Evolutionary conservation across 1,140 invertebrate genomes (phyloP).

Genomic region (Coptotermes formosanus): DNA sequence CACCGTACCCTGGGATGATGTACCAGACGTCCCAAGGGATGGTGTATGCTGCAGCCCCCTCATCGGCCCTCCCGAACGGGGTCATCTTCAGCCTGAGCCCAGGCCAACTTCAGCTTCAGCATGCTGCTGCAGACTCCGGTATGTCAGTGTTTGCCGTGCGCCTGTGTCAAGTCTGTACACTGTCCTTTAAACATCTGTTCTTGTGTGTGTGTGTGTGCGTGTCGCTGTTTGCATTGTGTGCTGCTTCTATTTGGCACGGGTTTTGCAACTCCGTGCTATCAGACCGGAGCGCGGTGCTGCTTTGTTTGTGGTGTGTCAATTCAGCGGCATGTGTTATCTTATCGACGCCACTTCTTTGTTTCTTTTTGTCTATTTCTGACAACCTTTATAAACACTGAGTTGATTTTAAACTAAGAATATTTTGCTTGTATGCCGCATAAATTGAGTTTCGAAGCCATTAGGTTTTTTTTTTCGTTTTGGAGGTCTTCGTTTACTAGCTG

Average conservation of each 20-base stretch:
- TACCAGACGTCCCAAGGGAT: constrained; percentile 36
- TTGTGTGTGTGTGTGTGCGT: not conserved
- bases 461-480: not conserved
- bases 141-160: not conserved
- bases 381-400: not conserved
- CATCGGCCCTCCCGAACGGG: constrained; percentile 29
- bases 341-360: not conserved
- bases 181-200: not conserved
- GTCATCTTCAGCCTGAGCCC: constrained; percentile 33
- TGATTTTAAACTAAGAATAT: not conserved
- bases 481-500: not conserved
- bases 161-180: not conserved
- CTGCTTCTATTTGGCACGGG: not conserved
- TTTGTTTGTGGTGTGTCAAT: not conserved
- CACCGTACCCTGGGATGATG: constrained; percentile 32
- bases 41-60: constrained; percentile 34
- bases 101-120: constrained; percentile 28
- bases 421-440: not conserved
- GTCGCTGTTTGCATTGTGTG: not conserved
- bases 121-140: constrained; percentile 13
- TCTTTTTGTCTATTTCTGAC: not conserved
- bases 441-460: not conserved
- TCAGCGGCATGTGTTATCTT: not conserved
- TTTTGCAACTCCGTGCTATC: not conserved
- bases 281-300: not conserved